Evolutionary conservation across 2,888 invertebrate genomes (phyloP).

Genomic region (Enchytraeus crypticus): DNA sequence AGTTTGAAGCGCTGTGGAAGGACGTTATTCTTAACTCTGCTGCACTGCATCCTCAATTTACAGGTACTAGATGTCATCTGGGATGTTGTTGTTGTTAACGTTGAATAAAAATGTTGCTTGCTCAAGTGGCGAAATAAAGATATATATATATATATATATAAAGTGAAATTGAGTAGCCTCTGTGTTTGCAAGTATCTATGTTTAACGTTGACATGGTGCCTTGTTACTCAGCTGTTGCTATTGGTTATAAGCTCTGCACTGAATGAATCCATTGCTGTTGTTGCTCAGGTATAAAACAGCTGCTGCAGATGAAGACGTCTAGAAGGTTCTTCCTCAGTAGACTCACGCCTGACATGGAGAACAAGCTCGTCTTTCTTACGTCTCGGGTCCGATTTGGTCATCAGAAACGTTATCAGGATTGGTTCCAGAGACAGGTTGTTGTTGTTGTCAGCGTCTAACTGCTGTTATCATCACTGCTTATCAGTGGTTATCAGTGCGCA

Average conservation of each 20-base stretch:
- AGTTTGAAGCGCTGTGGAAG: conserved; percentile 79
- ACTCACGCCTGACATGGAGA: conserved; percentile 84
- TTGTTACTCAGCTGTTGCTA: too few relatives aligned
- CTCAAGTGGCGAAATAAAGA: too few relatives aligned
- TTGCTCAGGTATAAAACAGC: conserved; percentile 63
- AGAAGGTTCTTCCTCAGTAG: conserved; percentile 73
- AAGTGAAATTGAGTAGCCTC: too few relatives aligned
- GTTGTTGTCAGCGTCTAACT: background rate
- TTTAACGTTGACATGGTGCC: too few relatives aligned
- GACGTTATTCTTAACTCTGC: conserved; percentile 72
- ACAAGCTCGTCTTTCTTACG: conserved; percentile 76
- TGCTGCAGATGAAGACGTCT: conserved; percentile 75
- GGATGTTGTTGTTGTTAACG: too few relatives aligned
- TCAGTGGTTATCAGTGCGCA: too few relatives aligned
- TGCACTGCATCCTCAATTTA: conserved; percentile 66
- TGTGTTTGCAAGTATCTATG: too few relatives aligned
- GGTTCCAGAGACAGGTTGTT: conserved; percentile 70
- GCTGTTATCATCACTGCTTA: background rate
- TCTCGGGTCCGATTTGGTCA: conserved; percentile 61
- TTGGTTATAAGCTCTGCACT: too few relatives aligned
- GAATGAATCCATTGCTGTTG: too few relatives aligned
- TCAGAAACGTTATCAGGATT: conserved; percentile 85
- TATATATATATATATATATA: too few relatives aligned
- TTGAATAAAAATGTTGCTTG: too few relatives aligned
- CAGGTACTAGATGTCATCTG: conserved; percentile 54